phyloP scores from a whole-genome alignment of 23 tunicate genomes.

The Clavelina lepadiformis region DNA sequence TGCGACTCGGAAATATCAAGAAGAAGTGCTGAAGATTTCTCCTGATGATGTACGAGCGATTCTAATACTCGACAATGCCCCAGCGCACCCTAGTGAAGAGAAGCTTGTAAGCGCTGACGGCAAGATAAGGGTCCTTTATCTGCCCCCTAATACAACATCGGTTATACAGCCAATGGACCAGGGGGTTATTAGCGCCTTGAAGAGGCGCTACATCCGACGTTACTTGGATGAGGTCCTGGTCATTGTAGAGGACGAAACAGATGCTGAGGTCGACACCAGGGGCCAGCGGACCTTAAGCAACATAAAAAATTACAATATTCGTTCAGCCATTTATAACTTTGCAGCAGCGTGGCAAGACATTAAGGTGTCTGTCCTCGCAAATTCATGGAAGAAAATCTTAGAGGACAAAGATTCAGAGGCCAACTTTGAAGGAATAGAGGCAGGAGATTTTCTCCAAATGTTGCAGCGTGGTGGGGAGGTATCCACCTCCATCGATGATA shows the following conservation, averaged over 20 bases:
- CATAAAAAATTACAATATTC: conserved; percentile 6
- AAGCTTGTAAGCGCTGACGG: no score
- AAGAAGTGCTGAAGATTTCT: no score
- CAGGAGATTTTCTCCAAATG: conserved; percentile 24
- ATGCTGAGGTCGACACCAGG: no score
- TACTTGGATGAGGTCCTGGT: conserved; percentile 8
- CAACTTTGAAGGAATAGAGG: conserved; percentile 14
- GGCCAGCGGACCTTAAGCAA: background rate
- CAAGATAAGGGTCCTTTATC: no score
- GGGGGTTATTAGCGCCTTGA: conserved; percentile 13
- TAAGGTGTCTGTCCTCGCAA: conserved; percentile 8
- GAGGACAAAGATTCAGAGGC: conserved; percentile 10
- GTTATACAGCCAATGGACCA: no score
- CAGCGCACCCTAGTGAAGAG: no score
- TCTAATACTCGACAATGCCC: no score
- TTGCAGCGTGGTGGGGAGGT: conserved; percentile 37
- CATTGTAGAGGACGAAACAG: background rate
- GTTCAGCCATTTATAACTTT: conserved; percentile 11
- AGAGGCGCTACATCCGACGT: conserved; percentile 7
- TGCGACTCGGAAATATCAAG: no score
- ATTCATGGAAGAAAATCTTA: conserved; percentile 15
- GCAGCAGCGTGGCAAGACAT: conserved; percentile 8
- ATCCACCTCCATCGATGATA: conserved; percentile 33
- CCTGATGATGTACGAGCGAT: no score
- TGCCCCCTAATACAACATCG: no score